A percentile compares a stretch with the other conserved stretches of the same genome.
Evolutionary conservation across 2,888 invertebrate species (phyloP).

Genomic region (Cheilosia urbana): DNA sequence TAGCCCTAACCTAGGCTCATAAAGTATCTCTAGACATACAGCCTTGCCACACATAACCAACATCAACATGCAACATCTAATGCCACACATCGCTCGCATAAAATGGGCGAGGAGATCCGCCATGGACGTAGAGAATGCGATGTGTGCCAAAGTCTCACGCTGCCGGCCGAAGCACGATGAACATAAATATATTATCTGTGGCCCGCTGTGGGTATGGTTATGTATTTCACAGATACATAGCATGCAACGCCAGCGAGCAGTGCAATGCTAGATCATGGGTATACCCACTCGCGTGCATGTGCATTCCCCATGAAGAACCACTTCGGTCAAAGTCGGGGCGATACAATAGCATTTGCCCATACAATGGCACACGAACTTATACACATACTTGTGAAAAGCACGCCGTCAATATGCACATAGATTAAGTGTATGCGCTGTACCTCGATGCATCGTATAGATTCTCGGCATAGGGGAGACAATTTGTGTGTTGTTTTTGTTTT

Average conservation of each 20-base stretch:
- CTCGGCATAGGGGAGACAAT: conserved; percentile 16
- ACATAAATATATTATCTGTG: conserved; percentile 39
- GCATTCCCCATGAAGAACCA: conserved; percentile 60
- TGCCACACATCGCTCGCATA: conserved; percentile 29
- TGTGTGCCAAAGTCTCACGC: conserved; percentile 63
- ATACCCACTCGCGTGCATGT: conserved; percentile 28
- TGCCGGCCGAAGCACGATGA: conserved; percentile 19
- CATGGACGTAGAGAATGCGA: conserved; percentile 35
- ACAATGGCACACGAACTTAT: conserved; percentile 15
- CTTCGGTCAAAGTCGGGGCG: conserved; percentile 71
- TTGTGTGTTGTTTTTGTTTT: not conserved
- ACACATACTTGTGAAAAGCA: not conserved
- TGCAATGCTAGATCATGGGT: conserved; percentile 46
- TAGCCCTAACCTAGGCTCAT: conserved; percentile 69
- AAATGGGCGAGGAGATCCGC: conserved; percentile 34
- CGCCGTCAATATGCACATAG: conserved; percentile 3
- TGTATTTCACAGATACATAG: conserved; percentile 4
- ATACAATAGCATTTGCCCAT: conserved; percentile 42
- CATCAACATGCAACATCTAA: conserved; percentile 63
- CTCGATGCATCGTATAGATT: conserved; percentile 18
- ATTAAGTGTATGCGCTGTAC: conserved; percentile 26
- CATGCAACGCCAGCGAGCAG: not conserved
- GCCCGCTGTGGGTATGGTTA: conserved; percentile 27
- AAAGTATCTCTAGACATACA: conserved; percentile 64
- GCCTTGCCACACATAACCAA: conserved; percentile 71